Base-by-base conservation (phyloP, 2,888 invertebrate species). In the Endomychus coccineus region DNA sequence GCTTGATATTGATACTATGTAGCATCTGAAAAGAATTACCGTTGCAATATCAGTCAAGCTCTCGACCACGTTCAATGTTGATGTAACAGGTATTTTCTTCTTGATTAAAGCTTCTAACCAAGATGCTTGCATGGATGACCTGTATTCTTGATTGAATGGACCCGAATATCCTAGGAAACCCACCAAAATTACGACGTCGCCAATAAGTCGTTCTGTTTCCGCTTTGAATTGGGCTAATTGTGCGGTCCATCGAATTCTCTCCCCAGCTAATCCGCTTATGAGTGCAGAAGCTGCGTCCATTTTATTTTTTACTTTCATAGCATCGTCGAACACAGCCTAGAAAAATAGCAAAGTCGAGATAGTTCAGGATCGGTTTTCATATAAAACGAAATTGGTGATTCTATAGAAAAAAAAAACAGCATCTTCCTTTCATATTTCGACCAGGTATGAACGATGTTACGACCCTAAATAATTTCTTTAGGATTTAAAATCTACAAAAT, bases 111-210 rank as follows among this genome's bases (percentile, higher is more conserved):
- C 77, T 27, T 75, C 71, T 7, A 78, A 67, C 88, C 89, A 90
- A 31, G 66, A 70, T 36, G 61, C 69, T 49, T 79, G 74, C 51
- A 90, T 67, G 3, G 74, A 56, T 6, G 54, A 60, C 16, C 91
- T 71, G 63, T 81, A 91, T 58, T 89, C 88, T 68, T 91, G 91
- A 68, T 92, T 92, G 58, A 91, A 92, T 1, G 91, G 90, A 1
- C 91, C 92, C 7, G 83, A 74, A 55, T 92, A 92, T 0, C 86
- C 87, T 22, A 92, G 67, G 64, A 92, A 92, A 38, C 78, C 84
- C 4, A 82, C 81, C n/a, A 89, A 70, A 31, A 89, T 64, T 11
- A 91, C 59, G 1, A 85, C 79, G 61, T 92, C 90, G 0, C 91
- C 92, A n/a, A 91, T 79, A 1, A 91, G 73, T 29, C 86, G 71